These are phyloP conservation scores for Belonocnema kinseyi DNA, from an alignment of 1,140 invertebrate species.

Conservation along the genomic window DNA sequence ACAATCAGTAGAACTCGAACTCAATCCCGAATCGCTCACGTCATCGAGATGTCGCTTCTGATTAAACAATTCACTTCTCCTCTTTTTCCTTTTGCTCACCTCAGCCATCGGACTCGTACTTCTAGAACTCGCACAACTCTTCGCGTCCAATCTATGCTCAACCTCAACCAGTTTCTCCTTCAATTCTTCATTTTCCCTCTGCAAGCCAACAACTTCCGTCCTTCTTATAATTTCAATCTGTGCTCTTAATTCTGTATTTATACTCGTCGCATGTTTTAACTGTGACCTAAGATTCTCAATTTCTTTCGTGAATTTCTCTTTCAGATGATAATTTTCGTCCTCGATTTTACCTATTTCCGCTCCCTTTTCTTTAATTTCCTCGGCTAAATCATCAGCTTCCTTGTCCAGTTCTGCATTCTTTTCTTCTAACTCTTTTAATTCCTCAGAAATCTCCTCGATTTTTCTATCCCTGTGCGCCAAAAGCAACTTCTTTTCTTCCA, in stretches of 20 bases:
- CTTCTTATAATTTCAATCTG: slow-evolving; percentile 17
- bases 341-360: slow-evolving; percentile 43
- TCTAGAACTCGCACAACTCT: slow-evolving; percentile 50
- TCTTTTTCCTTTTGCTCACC: slow-evolving; percentile 47
- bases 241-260: slow-evolving; percentile 40
- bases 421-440: slow-evolving; percentile 43
- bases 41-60: slow-evolving; percentile 58
- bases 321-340: slow-evolving; percentile 21
- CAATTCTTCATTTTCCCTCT: slow-evolving; percentile 45
- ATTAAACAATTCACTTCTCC: slow-evolving; percentile 62
- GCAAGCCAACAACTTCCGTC: not conserved
- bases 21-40: slow-evolving; percentile 40
- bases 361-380: slow-evolving; percentile 49
- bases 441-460: slow-evolving; percentile 37
- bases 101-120: slow-evolving; percentile 55
- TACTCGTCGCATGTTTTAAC: slow-evolving; percentile 10
- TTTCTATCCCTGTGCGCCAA: slow-evolving; percentile 44
- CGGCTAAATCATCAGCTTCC: slow-evolving; percentile 60
- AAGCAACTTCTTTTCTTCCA: slow-evolving; percentile 55
- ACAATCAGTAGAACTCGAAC: slow-evolving; percentile 34
- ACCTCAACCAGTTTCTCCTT: slow-evolving; percentile 50
- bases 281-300: not conserved
- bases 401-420: slow-evolving; percentile 59
- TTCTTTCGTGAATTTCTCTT: not conserved
- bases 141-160: slow-evolving; percentile 48